phyloP scores from a whole-genome alignment of 37 sponge, comb jelly and placozoan genomes.

The Chondrosia reniformis region DNA sequence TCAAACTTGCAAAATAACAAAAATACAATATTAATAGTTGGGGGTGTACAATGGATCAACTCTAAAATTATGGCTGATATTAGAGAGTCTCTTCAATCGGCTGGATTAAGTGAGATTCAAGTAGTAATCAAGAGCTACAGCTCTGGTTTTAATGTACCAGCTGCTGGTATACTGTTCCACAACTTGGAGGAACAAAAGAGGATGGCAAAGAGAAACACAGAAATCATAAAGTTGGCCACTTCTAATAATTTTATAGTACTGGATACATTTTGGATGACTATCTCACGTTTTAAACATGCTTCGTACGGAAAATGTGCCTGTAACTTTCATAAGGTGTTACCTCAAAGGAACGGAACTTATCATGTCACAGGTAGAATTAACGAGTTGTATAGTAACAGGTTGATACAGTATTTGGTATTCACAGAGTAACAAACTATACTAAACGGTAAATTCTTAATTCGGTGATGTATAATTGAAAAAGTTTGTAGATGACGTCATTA shows the following conservation, averaged over 20 bases:
- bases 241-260: neutral
- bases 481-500: too few relatives aligned
- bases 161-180: slow-evolving; percentile 16
- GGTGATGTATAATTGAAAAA: too few relatives aligned
- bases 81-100: neutral
- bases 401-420: slow-evolving; percentile 10
- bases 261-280: slow-evolving; percentile 33
- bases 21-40: slow-evolving; percentile 20
- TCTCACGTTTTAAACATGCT: slow-evolving; percentile 26
- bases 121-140: slow-evolving; percentile 32
- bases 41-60: slow-evolving; percentile 33
- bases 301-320: slow-evolving; percentile 38
- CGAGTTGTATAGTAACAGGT: slow-evolving; percentile 25
- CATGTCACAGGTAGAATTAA: slow-evolving; percentile 41
- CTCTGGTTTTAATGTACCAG: slow-evolving; percentile 30
- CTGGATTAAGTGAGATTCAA: slow-evolving; percentile 13
- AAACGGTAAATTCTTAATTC: too few relatives aligned
- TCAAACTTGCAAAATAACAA: slow-evolving; percentile 1
- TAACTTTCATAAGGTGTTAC: slow-evolving; percentile 34
- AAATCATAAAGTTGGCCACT: neutral
- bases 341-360: slow-evolving; percentile 39
- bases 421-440: neutral
- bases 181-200: slow-evolving; percentile 8
- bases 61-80: neutral
- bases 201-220: neutral